Base-by-base conservation (phyloP, 2,113 vertebrate species). In the Climacteris rufus region DNA sequence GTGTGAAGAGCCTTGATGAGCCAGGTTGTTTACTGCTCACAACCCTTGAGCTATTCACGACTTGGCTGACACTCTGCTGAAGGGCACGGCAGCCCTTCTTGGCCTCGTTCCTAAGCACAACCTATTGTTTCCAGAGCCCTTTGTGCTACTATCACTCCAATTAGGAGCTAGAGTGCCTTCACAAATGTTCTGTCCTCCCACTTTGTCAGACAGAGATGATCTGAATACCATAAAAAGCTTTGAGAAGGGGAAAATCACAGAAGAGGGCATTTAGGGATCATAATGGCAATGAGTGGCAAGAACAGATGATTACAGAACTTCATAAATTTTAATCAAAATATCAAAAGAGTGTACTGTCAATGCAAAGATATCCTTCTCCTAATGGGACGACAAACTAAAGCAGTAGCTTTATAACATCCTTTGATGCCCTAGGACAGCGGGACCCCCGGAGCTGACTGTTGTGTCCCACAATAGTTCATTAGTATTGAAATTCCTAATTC, bases 311-410 rank as follows among this genome's bases (percentile, higher is more conserved):
- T 95, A 91, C 72, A 91, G 87, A 89, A 89, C 87, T 95, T 96
- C 90, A 90, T 93, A 94, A 90, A 97, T 94, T 96, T 95, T 96
- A 94, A 95, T 92, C 93, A 91, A 93, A 96, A 89, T 95, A 93
- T 93, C 93, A 92, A 90, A 95, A 96, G 88, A 60, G 14, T 30
- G 33, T 54, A 78, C 60, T 94, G 85, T 86, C 93, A 94, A 17
- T 68, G 83, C 49, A 88, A 75, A 90, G 71, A 90, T 91, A 91
- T 61, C 64, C 79, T 74, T 78, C 93, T 90, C 69, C 71, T 94
- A 93, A 89, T 60, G 44, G 86, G 39, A 92, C 31, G 15, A 92
- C 85, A 66, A 95, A 90, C 82, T 80, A 69, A 93, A 93, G 53
- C 50, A 83, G 74, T 23, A 69, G 85, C 68, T 95, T 86, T 93